Evolutionary conservation across 2,888 invertebrate species (phyloP).

Genomic region (Drosophila helvetica): DNA sequence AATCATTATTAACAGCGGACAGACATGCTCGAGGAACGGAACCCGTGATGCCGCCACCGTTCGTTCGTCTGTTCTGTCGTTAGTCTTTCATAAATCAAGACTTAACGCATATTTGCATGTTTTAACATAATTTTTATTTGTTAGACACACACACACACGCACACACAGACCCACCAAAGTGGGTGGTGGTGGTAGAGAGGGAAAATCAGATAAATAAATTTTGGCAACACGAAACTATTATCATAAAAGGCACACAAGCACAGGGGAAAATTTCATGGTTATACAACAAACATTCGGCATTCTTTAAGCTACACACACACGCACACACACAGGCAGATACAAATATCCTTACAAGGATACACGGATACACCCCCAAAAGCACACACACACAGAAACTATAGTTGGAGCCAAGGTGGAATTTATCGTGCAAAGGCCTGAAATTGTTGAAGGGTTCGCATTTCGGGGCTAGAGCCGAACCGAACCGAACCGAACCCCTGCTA

Average conservation of each 20-base stretch:
- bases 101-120: constrained; percentile 82
- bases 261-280: constrained; percentile 59
- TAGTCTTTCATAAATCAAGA: constrained; percentile 79
- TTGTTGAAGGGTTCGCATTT: constrained; percentile 71
- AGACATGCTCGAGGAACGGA: constrained; percentile 31
- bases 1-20: constrained; percentile 71
- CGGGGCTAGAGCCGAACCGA: neutral
- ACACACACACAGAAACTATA: constrained; percentile 17
- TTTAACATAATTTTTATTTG: constrained; percentile 81
- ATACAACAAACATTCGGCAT: constrained; percentile 74
- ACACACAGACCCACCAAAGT: constrained; percentile 17
- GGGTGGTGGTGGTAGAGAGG: constrained; percentile 17
- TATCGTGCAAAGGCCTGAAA: constrained; percentile 69
- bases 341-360: too few relatives aligned
- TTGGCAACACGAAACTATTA: constrained; percentile 81
- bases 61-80: constrained; percentile 27
- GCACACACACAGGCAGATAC: constrained; percentile 9
- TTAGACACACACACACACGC: constrained; percentile 56
- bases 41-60: neutral
- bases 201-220: constrained; percentile 78
- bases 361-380: neutral
- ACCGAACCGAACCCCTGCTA: neutral
- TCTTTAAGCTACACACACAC: constrained; percentile 40
- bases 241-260: constrained; percentile 68
- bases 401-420: constrained; percentile 70